These are phyloP conservation scores for Trinorchestia longiramus DNA, from an alignment of 1,140 invertebrate species.

Conservation along the genomic window DNA sequence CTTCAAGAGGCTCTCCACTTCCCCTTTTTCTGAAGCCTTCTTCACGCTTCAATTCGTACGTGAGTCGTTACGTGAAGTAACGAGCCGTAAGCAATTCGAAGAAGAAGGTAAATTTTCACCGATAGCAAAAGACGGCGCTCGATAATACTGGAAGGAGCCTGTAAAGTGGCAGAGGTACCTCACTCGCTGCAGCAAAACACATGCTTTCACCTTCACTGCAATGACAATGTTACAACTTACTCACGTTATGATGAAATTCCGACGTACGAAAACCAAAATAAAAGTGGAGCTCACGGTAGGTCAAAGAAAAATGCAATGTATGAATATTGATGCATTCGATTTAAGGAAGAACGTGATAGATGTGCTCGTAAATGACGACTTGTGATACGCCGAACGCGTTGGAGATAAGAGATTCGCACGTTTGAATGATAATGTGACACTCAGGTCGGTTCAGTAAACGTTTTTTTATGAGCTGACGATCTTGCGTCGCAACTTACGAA, in stretches of 20 bases:
- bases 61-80: conserved; percentile 36
- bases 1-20: not conserved
- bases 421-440: too few relatives aligned
- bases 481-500: too few relatives aligned
- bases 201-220: not conserved
- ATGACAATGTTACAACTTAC: not conserved
- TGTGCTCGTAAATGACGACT: not conserved
- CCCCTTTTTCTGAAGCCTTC: not conserved
- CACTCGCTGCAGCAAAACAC: not conserved
- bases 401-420: too few relatives aligned
- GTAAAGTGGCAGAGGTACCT: not conserved
- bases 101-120: not conserved
- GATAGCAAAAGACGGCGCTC: not conserved
- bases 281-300: not conserved
- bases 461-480: too few relatives aligned
- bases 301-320: not conserved
- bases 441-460: too few relatives aligned
- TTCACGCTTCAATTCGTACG: conserved; percentile 24
- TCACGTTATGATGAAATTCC: not conserved
- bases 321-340: not conserved
- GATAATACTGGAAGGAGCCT: not conserved
- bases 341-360: not conserved
- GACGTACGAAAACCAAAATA: not conserved
- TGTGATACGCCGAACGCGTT: not conserved
- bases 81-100: not conserved